Conservation (phyloP, 2,888 invertebrate species). For the Patella caerulea region DNA sequence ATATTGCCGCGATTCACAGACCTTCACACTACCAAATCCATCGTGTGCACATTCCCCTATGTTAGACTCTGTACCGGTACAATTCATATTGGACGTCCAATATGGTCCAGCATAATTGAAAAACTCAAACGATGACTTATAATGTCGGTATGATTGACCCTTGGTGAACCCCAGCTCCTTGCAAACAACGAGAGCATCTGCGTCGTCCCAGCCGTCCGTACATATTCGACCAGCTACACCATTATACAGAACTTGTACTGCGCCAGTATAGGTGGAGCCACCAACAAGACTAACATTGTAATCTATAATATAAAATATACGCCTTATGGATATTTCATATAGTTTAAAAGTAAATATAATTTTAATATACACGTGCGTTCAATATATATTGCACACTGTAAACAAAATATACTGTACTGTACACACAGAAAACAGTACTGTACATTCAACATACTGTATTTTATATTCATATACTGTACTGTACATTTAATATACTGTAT, state of each 20-base stretch:
- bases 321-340: neutral
- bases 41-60: conserved; percentile 47
- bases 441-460: too few relatives aligned
- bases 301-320: conserved; percentile 32
- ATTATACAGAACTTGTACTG: conserved; percentile 46
- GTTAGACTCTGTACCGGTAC: conserved; percentile 49
- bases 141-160: conserved; percentile 55
- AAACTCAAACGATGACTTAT: conserved; percentile 47
- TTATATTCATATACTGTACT: too few relatives aligned
- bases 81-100: conserved; percentile 73
- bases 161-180: conserved; percentile 45
- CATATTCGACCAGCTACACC: conserved; percentile 54
- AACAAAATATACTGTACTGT: too few relatives aligned
- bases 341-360: too few relatives aligned
- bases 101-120: conserved; percentile 72
- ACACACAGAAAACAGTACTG: too few relatives aligned
- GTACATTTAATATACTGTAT: too few relatives aligned
- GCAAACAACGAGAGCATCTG: conserved; percentile 52
- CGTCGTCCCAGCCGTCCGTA: conserved; percentile 53
- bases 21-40: conserved; percentile 50
- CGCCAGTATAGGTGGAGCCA: conserved; percentile 41
- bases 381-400: too few relatives aligned
- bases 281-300: conserved; percentile 38
- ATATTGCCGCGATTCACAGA: conserved; percentile 48
- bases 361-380: too few relatives aligned